phyloP scores from a whole-genome alignment of 2,888 invertebrate species.

The Tipula helvola region DNA sequence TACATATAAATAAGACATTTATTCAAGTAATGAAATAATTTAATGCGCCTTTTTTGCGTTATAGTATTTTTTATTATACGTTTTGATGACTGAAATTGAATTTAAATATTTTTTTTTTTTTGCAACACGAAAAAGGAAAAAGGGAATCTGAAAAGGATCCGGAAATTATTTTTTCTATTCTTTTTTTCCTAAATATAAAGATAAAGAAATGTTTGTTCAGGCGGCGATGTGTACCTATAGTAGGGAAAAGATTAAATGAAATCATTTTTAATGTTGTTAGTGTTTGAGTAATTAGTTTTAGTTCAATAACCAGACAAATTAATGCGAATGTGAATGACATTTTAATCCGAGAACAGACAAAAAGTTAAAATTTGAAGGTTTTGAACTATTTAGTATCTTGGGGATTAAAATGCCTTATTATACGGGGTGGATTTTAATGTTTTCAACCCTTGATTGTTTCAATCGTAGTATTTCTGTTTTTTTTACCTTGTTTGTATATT shows the following conservation, averaged over 20 bases:
- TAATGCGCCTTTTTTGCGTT: background rate
- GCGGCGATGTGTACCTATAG: background rate
- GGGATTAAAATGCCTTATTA: no score
- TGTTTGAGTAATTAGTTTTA: background rate
- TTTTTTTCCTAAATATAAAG: background rate
- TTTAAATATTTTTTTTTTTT: background rate
- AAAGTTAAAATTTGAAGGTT: no score
- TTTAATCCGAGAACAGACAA: background rate
- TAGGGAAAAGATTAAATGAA: background rate
- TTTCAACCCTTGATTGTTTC: no score
- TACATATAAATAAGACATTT: background rate
- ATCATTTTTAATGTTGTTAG: background rate
- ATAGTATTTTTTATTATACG: background rate
- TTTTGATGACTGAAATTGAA: background rate
- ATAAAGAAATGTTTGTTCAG: background rate
- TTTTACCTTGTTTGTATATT: no score
- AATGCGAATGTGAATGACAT: background rate
- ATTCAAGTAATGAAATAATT: background rate
- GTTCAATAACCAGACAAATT: background rate
- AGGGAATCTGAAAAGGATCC: background rate
- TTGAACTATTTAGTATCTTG: no score
- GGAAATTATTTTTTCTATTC: background rate
- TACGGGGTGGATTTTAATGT: no score
- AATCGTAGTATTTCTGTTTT: no score
- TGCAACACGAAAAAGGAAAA: background rate